These are phyloP conservation scores for Solea solea DNA, from an alignment of 2,113 vertebrate species.

Conservation along the genomic window DNA sequence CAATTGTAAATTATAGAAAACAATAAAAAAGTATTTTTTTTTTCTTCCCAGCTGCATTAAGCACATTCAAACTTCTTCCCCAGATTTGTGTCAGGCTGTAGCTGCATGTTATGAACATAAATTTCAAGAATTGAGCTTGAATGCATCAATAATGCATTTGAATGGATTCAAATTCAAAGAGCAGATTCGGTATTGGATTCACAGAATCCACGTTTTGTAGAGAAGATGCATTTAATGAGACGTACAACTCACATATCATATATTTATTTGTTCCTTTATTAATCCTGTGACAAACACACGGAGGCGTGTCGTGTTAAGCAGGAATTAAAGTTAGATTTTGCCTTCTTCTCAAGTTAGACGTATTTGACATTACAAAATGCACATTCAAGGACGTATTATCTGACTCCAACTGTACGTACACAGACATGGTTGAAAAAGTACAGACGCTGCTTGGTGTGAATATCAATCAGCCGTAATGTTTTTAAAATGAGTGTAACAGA, in stretches of 20 bases:
- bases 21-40: no score
- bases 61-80: no score
- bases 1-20: no score
- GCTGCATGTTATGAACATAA: not conserved
- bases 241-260: no score
- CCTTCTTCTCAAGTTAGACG: constrained; percentile 28
- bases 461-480: constrained; percentile 12
- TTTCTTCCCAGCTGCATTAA: no score
- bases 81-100: not conserved
- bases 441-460: constrained; percentile 29
- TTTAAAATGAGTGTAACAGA: no score
- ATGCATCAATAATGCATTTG: not conserved
- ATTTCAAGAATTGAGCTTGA: not conserved
- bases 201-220: no score
- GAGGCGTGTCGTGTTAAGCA: not conserved
- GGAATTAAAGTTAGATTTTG: constrained; percentile 24
- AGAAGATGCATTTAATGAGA: no score
- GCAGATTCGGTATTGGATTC: constrained; percentile 2
- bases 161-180: not conserved
- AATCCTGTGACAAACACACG: not conserved
- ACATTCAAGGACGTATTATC: constrained; percentile 46
- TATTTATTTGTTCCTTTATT: no score
- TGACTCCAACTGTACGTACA: constrained; percentile 18
- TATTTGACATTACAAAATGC: constrained; percentile 42
- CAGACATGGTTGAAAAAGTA: constrained; percentile 18